phyloP scores from a whole-genome alignment of 2,113 vertebrate species.

The Lontra canadensis region DNA sequence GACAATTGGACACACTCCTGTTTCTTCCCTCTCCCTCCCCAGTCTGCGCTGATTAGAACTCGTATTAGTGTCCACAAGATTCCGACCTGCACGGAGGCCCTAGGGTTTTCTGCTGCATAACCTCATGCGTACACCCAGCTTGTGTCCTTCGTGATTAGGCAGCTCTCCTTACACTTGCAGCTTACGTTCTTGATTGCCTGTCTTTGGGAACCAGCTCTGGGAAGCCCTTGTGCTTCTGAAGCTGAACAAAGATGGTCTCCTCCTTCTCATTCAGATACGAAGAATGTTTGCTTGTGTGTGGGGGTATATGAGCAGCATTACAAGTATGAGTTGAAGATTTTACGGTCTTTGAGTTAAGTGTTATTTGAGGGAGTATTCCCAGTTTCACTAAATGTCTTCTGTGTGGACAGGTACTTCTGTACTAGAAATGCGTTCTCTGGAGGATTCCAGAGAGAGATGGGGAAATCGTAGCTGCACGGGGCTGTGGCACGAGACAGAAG shows the following conservation, averaged over 20 bases:
- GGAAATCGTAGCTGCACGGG: not conserved
- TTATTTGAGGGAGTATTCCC: not conserved
- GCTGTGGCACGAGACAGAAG: not conserved
- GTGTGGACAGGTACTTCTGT: not conserved
- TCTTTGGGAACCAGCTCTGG: conserved; percentile 12
- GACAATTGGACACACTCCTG: not conserved
- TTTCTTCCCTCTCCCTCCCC: not conserved
- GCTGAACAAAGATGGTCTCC: conserved; percentile 8
- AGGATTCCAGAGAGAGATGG: not conserved
- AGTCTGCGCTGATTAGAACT: not conserved
- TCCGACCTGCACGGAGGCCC: not conserved
- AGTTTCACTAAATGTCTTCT: not conserved
- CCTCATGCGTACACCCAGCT: not conserved
- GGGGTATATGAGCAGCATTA: not conserved
- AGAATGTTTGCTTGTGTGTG: not conserved
- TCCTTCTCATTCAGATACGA: not conserved
- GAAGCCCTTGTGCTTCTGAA: conserved; percentile 35
- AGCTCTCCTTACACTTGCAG: not conserved
- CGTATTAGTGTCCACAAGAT: not conserved
- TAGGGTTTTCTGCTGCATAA: not conserved
- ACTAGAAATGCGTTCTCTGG: not conserved
- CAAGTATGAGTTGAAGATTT: not conserved
- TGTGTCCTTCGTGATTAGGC: not conserved
- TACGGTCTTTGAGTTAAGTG: not conserved
- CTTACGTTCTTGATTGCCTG: not conserved